Base-by-base conservation (phyloP, 2,113 vertebrate species). In the Platanista minor region DNA sequence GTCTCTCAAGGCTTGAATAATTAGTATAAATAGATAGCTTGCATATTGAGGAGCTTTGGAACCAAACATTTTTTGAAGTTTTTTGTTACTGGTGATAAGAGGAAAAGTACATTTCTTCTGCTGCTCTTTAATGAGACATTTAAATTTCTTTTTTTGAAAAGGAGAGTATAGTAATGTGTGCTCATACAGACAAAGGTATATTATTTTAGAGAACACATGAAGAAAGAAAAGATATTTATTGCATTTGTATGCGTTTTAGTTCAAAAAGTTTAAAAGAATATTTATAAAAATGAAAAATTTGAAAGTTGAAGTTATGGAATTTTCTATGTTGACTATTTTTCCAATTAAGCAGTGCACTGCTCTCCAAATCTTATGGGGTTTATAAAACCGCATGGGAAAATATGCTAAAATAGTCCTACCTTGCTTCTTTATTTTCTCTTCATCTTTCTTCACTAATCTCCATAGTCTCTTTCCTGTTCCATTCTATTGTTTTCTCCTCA, bases 41-140 rank as follows among this genome's bases (percentile, higher is more conserved):
- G 74, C 81, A 80, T 96, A 95, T 41, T 93, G 95, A 97, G 36
- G 27, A 72, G 75, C 36, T 96, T 94, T 93, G 59, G 59, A 96
- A 97, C 87, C 94, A 95, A 97, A 94, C 17, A 31, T 41, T 80
- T 93, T 95, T 97, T 97, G 43, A 97, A 97, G 89, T 87, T 96
- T 95, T 97, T 97, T 97, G 95, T 97, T 94, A 91, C 11, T 54
- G n/a, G 36, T 71, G 97, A 97, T 97, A 97, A 98, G 93, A 91
- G 9, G 75, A 96, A 94, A 86, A 74, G 33, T 87, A n/a, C 43
- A 84, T 85, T 89, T 95, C 67, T 93, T 94, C 74, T 84, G 41
- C 36, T 4, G 1, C 27, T 80, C 96, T 97, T 93, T 95, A 97
- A 98, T 96, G 89, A 96, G 67, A 89, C 41, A 75, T 93, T 94